Conservation (phyloP, 2,888 invertebrate genomes). For the Drosophila acutilabella region DNA sequence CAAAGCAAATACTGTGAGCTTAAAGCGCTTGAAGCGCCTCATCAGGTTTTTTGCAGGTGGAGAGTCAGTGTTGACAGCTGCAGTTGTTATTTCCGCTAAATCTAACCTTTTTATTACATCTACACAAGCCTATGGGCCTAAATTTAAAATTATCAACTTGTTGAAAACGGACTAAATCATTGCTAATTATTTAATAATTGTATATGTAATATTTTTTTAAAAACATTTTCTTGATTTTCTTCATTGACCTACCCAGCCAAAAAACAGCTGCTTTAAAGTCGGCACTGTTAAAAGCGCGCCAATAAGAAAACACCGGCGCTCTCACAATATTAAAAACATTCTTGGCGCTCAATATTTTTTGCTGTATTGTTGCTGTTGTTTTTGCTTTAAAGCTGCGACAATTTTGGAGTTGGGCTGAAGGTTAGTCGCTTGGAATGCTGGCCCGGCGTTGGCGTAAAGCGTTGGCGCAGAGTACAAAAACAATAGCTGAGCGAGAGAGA, state of each 20-base stretch:
- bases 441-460: conserved; percentile 65
- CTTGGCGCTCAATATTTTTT: conserved; percentile 29
- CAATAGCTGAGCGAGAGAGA: conserved; percentile 9
- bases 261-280: background rate
- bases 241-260: background rate
- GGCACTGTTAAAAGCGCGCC: conserved; percentile 1
- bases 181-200: too few relatives aligned
- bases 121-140: too few relatives aligned
- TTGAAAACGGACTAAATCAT: too few relatives aligned
- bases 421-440: conserved; percentile 74
- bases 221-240: too few relatives aligned
- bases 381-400: conserved; percentile 47
- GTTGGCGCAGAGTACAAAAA: conserved; percentile 44
- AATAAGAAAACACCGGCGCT: background rate
- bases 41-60: conserved; percentile 45
- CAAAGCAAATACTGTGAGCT: conserved; percentile 22
- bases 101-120: background rate
- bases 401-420: conserved; percentile 70
- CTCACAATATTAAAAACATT: conserved; percentile 27
- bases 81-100: background rate
- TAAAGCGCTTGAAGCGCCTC: conserved; percentile 41
- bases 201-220: too few relatives aligned
- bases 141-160: too few relatives aligned
- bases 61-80: conserved; percentile 5
- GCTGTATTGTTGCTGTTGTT: conserved; percentile 20